Conservation (phyloP, 2,888 invertebrate species). For the Oegoconia quadripuncta region DNA sequence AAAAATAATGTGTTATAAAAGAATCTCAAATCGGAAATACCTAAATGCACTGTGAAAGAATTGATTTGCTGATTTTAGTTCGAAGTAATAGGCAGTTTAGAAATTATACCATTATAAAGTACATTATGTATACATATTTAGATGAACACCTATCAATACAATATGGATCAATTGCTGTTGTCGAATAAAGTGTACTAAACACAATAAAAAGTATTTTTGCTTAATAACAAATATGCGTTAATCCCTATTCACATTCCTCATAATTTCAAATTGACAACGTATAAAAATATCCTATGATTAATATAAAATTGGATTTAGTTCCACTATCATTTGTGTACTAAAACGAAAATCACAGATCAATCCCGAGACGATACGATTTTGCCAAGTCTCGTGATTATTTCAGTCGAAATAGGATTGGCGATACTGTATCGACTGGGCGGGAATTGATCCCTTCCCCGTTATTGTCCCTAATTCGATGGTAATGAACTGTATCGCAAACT, state of each 20-base stretch:
- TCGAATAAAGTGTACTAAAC: slow-evolving; percentile 44
- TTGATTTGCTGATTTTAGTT: slow-evolving; percentile 37
- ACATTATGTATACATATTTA: slow-evolving; percentile 23
- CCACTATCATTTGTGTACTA: too few species aligned
- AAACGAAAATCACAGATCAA: too few species aligned
- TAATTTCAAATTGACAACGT: too few species aligned
- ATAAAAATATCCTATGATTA: too few species aligned
- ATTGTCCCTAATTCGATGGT: too few species aligned
- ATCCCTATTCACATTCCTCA: neutral
- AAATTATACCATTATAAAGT: slow-evolving; percentile 23
- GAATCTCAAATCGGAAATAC: slow-evolving; percentile 14
- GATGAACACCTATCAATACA: slow-evolving; percentile 25
- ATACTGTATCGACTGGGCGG: too few species aligned
- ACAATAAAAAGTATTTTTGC: slow-evolving; percentile 5
- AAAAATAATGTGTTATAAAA: slow-evolving; percentile 10
- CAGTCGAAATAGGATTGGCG: too few species aligned
- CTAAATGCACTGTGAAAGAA: slow-evolving; percentile 44
- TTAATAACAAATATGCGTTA: neutral
- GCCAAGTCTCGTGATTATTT: too few species aligned
- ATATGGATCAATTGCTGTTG: slow-evolving; percentile 42
- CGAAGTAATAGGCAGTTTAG: slow-evolving; percentile 17
- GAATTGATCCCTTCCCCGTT: too few species aligned
- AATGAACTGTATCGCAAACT: too few species aligned
- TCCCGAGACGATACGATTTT: too few species aligned
- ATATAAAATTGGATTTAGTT: too few species aligned